phyloP scores from a whole-genome alignment of 2,797 vertebrate genomes.

The Xenops minutus region DNA sequence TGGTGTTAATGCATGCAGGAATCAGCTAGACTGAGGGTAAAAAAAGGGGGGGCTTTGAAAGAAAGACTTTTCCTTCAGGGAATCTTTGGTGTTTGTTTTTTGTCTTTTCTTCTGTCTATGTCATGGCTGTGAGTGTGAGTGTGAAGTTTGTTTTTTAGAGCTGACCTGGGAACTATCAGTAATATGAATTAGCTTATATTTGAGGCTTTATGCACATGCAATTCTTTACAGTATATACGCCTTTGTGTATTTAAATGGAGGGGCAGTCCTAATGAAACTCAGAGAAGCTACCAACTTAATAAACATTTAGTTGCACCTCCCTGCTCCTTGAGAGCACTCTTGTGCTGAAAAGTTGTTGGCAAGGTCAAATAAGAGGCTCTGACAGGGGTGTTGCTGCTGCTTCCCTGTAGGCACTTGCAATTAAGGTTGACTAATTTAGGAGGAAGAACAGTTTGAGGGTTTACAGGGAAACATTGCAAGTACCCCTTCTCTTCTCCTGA shows the following conservation, averaged over 20 bases:
- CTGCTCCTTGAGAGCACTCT: background rate
- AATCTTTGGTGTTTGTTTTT: background rate
- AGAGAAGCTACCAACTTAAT: background rate
- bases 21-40: background rate
- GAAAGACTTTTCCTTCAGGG: background rate
- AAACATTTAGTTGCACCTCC: background rate
- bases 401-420: background rate
- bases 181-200: background rate
- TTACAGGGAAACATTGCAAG: background rate
- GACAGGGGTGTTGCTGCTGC: background rate
- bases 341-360: background rate
- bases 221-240: background rate
- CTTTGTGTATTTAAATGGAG: background rate
- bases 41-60: background rate
- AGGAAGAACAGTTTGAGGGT: background rate
- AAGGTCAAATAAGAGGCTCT: background rate
- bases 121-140: background rate
- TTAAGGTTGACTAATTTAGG: background rate
- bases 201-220: background rate
- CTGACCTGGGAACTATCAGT: background rate
- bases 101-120: background rate
- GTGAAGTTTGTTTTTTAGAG: background rate
- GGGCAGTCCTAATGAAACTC: background rate
- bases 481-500: background rate
- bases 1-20: background rate